These are phyloP conservation scores for Casuarius casuarius DNA, from an alignment of 2,113 vertebrate species.

Conservation along the genomic window DNA sequence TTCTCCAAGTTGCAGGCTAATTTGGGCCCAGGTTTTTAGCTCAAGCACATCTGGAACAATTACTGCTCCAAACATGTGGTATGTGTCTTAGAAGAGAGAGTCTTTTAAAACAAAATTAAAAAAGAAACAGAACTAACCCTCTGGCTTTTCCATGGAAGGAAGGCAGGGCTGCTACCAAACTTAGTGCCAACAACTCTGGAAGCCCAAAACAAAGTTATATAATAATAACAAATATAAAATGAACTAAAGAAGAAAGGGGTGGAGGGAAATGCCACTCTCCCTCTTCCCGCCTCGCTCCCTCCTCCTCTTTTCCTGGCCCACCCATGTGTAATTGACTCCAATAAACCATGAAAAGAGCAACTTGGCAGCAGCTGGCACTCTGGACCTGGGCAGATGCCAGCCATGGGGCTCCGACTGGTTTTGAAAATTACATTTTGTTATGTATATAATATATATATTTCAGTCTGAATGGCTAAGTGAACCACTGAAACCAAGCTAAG, in stretches of 20 bases:
- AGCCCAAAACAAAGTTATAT: not conserved
- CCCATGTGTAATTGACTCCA: not conserved
- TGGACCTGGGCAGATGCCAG: slow-evolving; percentile 18
- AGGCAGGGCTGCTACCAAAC: not conserved
- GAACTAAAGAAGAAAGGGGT: not conserved
- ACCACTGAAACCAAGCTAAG: slow-evolving; percentile 33
- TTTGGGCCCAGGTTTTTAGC: not conserved
- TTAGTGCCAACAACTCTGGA: slow-evolving; percentile 6
- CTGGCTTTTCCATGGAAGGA: not conserved
- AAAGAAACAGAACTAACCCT: not conserved
- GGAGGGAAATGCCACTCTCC: not conserved
- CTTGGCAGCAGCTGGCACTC: not conserved
- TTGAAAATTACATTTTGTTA: not conserved
- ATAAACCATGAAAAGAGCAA: slow-evolving; percentile 37
- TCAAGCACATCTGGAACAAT: slow-evolving; percentile 24
- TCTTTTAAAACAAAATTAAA: not conserved
- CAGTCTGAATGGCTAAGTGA: not conserved
- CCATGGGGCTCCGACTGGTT: not conserved
- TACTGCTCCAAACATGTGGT: not conserved
- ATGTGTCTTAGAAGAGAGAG: slow-evolving; percentile 8
- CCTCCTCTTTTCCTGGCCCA: not conserved
- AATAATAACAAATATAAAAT: slow-evolving; percentile 37
- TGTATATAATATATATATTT: not conserved
- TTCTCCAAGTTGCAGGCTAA: not conserved
- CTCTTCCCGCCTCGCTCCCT: not conserved